Conservation (phyloP, 2,888 invertebrate species). For the Pollenia griseotomentosa region DNA sequence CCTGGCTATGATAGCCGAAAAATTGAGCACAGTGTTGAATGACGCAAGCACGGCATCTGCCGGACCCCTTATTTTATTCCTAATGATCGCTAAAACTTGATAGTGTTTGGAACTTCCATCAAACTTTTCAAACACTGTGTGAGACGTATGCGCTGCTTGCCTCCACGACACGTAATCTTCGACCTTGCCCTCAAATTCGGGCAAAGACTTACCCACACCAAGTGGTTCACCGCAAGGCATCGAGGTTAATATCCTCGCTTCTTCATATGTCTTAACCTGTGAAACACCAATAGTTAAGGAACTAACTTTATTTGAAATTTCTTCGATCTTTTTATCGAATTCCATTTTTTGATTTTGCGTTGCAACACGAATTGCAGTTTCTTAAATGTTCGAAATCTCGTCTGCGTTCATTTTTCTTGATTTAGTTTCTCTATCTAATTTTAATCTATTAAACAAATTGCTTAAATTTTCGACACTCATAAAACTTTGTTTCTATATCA, state of each 20-base stretch:
- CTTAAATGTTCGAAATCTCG: constrained; percentile 8
- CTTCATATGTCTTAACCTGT: constrained; percentile 16
- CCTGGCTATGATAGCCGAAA: no score
- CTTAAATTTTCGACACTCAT: no score
- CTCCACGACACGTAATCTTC: constrained; percentile 30
- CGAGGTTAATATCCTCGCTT: not conserved
- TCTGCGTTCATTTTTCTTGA: not conserved
- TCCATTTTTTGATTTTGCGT: no score
- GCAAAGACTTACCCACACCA: not conserved
- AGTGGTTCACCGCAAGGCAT: not conserved
- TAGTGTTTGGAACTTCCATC: not conserved
- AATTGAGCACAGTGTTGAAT: no score
- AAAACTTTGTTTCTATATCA: no score
- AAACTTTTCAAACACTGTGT: constrained; percentile 37
- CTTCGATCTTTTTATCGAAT: constrained; percentile 12
- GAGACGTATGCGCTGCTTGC: constrained; percentile 41
- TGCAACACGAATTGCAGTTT: no score
- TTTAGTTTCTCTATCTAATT: no score
- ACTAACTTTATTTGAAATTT: constrained; percentile 2
- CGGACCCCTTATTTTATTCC: no score
- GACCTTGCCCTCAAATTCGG: not conserved
- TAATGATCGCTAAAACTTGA: no score
- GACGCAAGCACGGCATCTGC: no score
- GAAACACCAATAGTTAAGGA: constrained; percentile 6
- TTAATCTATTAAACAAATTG: no score